Base-by-base conservation (phyloP, 2,888 invertebrate genomes). In the Lasioglossum calceatum region DNA sequence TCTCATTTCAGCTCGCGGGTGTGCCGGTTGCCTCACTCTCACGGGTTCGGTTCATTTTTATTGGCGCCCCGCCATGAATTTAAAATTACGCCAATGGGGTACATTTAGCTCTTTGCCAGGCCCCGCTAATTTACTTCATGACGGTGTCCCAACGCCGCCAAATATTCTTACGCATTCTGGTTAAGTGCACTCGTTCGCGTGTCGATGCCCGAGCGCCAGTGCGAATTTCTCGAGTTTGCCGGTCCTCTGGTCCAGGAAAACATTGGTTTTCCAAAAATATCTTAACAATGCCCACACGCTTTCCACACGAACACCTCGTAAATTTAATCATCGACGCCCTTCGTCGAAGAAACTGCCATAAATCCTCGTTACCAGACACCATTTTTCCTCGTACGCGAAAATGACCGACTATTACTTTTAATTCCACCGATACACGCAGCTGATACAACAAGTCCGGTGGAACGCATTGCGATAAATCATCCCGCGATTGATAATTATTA, bases 71-170 rank as follows among this genome's bases (percentile, higher is more conserved):
- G 87, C 90, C 90, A 90, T 88, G 90, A 90, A 90, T 90, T 89
- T 88, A 82, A 89, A 90, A 90, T 90, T 90, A 90, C 90, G 88
- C 87, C 89, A 84, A 90, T 87, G 86, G 89, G 27, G 85, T 90
- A 89, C 90, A 90, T 90, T 90, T 87, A 89, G 90, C 89, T 90
- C 88, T 87, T 90, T 90, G 90, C 90, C 90, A 89, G 90, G 72
- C 87, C 64, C 61, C 80, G 86, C 89, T 90, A 90, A 90, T 90
- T 90, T 89, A 90, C 85, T 84, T 89, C 89, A 61, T 82, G 89
- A 90, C 89, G 71, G 79, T 77, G 78, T 84, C 77, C 85, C 82
- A 84, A 81, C 74, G 71, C 75, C 86, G 89, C 83, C 84, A 84
- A 89, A 86, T 85, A 88, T 89, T 81, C 90, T 82, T 86, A 79